Percentiles rank a stretch among this genome's conserved stretches.
Conservation (phyloP, 1,140 invertebrate species). For the Eueides isabella region DNA sequence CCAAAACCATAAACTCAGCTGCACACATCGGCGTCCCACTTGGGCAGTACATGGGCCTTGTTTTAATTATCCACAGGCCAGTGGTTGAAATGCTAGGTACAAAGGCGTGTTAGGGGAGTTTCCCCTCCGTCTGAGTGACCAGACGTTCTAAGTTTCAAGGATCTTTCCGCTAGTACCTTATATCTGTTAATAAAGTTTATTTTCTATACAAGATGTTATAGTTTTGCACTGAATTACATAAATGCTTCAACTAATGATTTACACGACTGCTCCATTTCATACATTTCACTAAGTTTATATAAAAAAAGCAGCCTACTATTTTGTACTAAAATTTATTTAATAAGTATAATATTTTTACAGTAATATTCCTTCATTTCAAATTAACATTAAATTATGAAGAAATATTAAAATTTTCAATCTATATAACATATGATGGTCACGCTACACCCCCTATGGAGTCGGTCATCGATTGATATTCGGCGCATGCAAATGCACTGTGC, state of each 20-base stretch:
- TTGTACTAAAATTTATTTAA: too few species aligned
- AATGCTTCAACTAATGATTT: too few species aligned
- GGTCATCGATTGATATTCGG: conserved; percentile 63
- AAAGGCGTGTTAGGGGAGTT: conserved; percentile 22
- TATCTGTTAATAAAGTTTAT: background rate
- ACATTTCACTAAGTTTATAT: too few species aligned
- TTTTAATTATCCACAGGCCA: conserved; percentile 41
- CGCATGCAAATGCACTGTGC: conserved; percentile 64
- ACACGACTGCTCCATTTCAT: too few species aligned
- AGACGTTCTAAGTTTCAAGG: conserved; percentile 3
- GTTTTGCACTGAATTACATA: too few species aligned
- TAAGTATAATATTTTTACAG: too few species aligned
- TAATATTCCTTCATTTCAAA: too few species aligned
- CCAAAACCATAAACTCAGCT: conserved; percentile 13
- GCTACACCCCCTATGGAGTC: conserved; percentile 15
- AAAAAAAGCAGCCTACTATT: too few species aligned
- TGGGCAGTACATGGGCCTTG: conserved; percentile 29
- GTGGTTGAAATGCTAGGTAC: conserved; percentile 34
- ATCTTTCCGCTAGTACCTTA: background rate
- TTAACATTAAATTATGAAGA: too few species aligned
- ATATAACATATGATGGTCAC: background rate
- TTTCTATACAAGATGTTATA: too few species aligned
- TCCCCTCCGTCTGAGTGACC: conserved; percentile 27
- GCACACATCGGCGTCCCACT: conserved; percentile 10
- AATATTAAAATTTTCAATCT: background rate